A percentile compares a stretch with the other conserved stretches of the same genome.
Evolutionary conservation across 64 coral and sea anemone species (phyloP).

Genomic region (Acropora tenuis): DNA sequence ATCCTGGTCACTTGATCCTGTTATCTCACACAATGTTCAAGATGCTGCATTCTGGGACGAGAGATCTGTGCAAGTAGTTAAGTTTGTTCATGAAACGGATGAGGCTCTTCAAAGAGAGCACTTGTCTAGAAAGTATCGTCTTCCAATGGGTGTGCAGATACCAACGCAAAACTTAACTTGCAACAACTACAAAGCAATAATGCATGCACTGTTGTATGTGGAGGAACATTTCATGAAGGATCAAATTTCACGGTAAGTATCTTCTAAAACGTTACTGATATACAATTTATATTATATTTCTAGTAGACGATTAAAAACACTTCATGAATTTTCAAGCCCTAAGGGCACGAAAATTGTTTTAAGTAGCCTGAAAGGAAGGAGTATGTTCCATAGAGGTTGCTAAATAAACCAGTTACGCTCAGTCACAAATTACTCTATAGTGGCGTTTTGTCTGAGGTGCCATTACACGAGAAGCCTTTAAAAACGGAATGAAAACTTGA

Average conservation of each 20-base stretch:
- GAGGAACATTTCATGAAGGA: constrained; percentile 81
- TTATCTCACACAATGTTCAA: not conserved
- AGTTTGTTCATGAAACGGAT: not conserved
- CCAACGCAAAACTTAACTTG: not conserved
- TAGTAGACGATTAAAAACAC: too few species aligned
- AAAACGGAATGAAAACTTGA: too few species aligned
- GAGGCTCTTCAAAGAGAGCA: constrained; percentile 21
- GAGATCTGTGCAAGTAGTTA: constrained; percentile 24
- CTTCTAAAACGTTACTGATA: not conserved
- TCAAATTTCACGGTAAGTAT: constrained; percentile 61
- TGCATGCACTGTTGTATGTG: constrained; percentile 80
- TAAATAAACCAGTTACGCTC: too few species aligned
- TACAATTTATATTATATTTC: too few species aligned
- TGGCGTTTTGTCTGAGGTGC: too few species aligned
- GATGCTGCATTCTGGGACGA: constrained; percentile 4
- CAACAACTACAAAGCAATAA: constrained; percentile 55
- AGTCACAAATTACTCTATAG: too few species aligned
- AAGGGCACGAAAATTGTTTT: too few species aligned
- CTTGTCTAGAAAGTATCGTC: constrained; percentile 8
- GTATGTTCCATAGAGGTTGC: too few species aligned
- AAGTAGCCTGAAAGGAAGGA: too few species aligned
- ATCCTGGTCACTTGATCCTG: not conserved
- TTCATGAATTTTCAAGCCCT: too few species aligned
- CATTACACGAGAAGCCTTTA: too few species aligned
- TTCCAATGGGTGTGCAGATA: not conserved